phyloP scores from a whole-genome alignment of 2,113 vertebrate genomes.

The Neopipo cinnamomea region DNA sequence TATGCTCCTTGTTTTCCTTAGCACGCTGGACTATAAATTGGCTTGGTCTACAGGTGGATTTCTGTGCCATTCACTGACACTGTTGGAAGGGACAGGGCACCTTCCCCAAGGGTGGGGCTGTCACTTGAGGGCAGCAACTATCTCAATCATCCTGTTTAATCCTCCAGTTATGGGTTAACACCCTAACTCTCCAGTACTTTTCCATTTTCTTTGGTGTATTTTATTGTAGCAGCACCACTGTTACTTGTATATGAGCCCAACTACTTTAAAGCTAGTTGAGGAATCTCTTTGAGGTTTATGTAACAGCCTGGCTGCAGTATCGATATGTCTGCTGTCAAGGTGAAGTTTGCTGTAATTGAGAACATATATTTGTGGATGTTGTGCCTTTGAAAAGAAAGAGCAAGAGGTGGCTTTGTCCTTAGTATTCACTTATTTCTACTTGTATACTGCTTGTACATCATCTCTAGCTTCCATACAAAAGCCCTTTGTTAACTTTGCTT shows the following conservation, averaged over 20 bases:
- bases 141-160: slow-evolving; percentile 26
- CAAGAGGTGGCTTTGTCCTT: neutral
- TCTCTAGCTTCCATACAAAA: neutral
- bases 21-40: neutral
- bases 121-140: neutral
- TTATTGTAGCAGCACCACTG: neutral
- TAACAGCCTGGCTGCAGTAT: neutral
- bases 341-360: neutral
- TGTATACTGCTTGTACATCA: neutral
- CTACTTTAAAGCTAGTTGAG: neutral
- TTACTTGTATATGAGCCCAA: neutral
- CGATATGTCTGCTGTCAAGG: neutral
- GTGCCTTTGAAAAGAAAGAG: neutral
- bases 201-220: neutral
- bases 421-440: neutral
- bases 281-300: neutral
- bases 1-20: neutral
- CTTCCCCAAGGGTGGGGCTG: neutral
- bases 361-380: neutral
- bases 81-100: neutral
- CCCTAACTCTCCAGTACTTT: slow-evolving; percentile 27
- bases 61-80: neutral
- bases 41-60: neutral
- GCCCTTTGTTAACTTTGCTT: neutral
- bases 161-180: neutral